Conservation (phyloP, 2,797 vertebrate genomes). For the Pitangus sulphuratus region DNA sequence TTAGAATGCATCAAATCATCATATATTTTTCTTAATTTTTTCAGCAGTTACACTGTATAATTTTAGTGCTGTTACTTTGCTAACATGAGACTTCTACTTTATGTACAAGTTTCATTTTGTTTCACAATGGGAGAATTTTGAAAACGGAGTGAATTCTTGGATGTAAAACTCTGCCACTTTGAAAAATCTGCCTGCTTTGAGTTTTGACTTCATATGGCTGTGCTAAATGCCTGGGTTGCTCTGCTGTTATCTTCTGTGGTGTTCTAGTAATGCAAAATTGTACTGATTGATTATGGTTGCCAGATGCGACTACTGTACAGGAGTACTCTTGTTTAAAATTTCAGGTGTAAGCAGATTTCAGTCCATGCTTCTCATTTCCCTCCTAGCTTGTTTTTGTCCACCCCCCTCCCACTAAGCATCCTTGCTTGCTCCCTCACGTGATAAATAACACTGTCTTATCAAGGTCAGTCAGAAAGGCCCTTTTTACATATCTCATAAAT, state of each 20-base stretch:
- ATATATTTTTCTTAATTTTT: neutral
- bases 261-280: neutral
- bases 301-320: neutral
- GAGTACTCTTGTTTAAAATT: neutral
- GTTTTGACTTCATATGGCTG: neutral
- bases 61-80: neutral
- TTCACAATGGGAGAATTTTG: neutral
- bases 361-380: slow-evolving; percentile 44
- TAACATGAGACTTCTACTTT: fast-evolving
- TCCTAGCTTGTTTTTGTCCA: slow-evolving; percentile 23
- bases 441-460: slow-evolving; percentile 82
- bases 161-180: neutral
- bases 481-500: slow-evolving; percentile 87
- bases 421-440: slow-evolving; percentile 72
- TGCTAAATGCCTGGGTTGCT: neutral
- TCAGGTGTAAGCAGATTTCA: slow-evolving; percentile 47
- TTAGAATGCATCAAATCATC: neutral
- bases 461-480: slow-evolving; percentile 83
- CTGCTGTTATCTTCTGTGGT: neutral
- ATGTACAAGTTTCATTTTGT: neutral
- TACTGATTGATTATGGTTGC: slow-evolving; percentile 40
- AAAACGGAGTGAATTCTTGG: neutral
- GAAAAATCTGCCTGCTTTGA: neutral
- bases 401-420: slow-evolving; percentile 50
- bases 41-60: neutral